These are phyloP conservation scores for Drosophila bifasciata DNA, from an alignment of 1,140 invertebrate species.

Conservation along the genomic window DNA sequence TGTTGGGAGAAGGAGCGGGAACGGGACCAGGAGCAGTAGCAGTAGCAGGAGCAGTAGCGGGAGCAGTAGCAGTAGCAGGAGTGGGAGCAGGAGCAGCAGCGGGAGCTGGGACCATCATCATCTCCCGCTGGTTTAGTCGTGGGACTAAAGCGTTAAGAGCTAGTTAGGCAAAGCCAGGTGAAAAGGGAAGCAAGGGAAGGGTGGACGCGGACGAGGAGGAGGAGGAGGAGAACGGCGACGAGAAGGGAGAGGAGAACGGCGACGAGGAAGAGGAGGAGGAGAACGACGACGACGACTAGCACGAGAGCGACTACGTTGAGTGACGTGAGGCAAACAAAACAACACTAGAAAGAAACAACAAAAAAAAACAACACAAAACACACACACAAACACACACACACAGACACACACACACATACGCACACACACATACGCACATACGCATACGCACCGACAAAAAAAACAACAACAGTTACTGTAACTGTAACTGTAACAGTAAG, in stretches of 20 bases:
- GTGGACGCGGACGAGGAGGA: conserved; percentile 4
- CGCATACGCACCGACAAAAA: background rate
- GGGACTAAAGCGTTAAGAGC: conserved; percentile 50
- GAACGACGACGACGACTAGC: too few relatives aligned
- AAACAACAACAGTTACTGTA: background rate
- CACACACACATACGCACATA: too few relatives aligned
- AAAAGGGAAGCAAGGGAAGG: conserved; percentile 11
- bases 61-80: background rate
- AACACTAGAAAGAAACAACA: conserved; percentile 3
- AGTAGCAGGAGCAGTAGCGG: background rate
- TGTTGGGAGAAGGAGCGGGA: background rate
- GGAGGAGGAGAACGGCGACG: too few relatives aligned
- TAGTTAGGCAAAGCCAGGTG: conserved; percentile 59
- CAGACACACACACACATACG: too few relatives aligned
- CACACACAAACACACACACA: too few relatives aligned
- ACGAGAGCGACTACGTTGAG: too few relatives aligned
- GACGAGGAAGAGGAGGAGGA: conserved; percentile 1
- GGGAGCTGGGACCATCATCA: background rate
- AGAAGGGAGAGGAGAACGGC: too few relatives aligned
- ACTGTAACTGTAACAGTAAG: too few relatives aligned
- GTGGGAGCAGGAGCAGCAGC: background rate
- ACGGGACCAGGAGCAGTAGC: background rate
- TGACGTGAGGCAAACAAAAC: conserved; percentile 17
- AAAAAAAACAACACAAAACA: too few relatives aligned
- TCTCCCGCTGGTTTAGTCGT: conserved; percentile 12